Evolutionary conservation across 2,113 vertebrate species (phyloP), one percentile per base, ranked within the genome.

Genomic region (Heterotilapia buettikoferi): DNA sequence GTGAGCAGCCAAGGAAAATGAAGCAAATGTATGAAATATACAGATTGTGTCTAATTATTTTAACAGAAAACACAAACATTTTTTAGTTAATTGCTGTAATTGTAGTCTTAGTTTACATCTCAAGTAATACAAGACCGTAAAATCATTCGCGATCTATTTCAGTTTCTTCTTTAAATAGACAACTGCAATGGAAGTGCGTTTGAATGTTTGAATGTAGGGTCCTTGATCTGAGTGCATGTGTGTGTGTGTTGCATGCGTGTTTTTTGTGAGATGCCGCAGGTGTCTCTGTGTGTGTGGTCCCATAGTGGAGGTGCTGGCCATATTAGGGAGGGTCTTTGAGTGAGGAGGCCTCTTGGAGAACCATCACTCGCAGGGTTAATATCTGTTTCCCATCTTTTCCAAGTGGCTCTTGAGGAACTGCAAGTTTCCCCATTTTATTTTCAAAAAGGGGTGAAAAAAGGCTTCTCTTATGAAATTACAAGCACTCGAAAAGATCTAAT

Each of bases 401-500:
- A 93, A 95, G 94, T 94, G 95, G 94, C 95, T 93, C 96, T 96
- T 95, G 90, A 96, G 92, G 92, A 94, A 87, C 93, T 94, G 94
- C 26, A 89, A 93, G 90, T 95, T 94, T 92, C 92, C 94, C 89
- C 85, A 82, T 92, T 95, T 93, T 83, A 93, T 93, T 94, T 94
- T 91, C 86, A 90, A 91, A 94, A 89, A 88, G 52, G 79, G 66
- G 18, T 76, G 59, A 61, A 66, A 86, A 90, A 88, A 90, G 86
- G 63, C 90, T 91, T 87, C 95, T 95, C 94, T 97, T 97, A 97
- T 97, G 95, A 97, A 97, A 97, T 97, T 96, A 96, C 96, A 95
- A 97, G 96, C 90, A 95, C 96, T 97, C 89, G 93, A 96, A 96
- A 96, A 96, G 96, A 97, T 97, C 97, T 97, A 97, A 97, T 97